Base-by-base conservation (phyloP, 2,113 vertebrate genomes). In the Coregonus clupeaformis region DNA sequence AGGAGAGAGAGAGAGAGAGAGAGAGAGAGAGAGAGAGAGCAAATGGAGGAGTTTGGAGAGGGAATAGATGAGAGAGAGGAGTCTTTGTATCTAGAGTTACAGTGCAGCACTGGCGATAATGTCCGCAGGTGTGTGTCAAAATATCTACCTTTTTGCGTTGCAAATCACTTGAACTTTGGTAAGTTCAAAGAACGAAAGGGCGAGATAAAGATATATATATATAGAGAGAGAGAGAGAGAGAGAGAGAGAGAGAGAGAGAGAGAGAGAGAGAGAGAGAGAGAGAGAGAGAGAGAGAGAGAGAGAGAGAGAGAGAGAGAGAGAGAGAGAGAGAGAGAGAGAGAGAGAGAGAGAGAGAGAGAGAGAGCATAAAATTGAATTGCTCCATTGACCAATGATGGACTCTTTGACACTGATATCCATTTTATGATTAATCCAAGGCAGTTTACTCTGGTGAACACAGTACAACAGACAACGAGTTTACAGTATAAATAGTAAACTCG, bases 151-250 rank as follows among this genome's bases (percentile, higher is more conserved):
- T 63, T 45, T 73, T 60, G 74, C 6, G 11, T 42, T 45, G 36
- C 60, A 78, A 71, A 78, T 79, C 79, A 75, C 66, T 27, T 25
- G 68, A 85, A 85, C 76, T 77, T 83, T 78, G 71, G 63, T 13
- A 68, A 36, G 60, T 77, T 63, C 63, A 13, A 36, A 71, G n/a
- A 18, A 57, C 4, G 9, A 24, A 1, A 62, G 20, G 6, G 22
- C 5, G 24, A 42, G 13, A 68, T 29, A 57, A 32, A n/a, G 18
- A 59, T n/a, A n/a, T n/a, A n/a, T n/a, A n/a, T n/a, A n/a, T n/a
- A n/a, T n/a, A n/a, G n/a, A n/a, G n/a, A n/a, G n/a, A n/a, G n/a
- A n/a, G n/a, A n/a, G n/a, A n/a, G n/a, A n/a, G n/a, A n/a, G n/a
- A n/a, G n/a, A n/a, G n/a, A n/a, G n/a, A n/a, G n/a, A n/a, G n/a